These are phyloP conservation scores for Drosophila takahashii DNA, from an alignment of 1,140 invertebrate genomes.

Conservation along the genomic window DNA sequence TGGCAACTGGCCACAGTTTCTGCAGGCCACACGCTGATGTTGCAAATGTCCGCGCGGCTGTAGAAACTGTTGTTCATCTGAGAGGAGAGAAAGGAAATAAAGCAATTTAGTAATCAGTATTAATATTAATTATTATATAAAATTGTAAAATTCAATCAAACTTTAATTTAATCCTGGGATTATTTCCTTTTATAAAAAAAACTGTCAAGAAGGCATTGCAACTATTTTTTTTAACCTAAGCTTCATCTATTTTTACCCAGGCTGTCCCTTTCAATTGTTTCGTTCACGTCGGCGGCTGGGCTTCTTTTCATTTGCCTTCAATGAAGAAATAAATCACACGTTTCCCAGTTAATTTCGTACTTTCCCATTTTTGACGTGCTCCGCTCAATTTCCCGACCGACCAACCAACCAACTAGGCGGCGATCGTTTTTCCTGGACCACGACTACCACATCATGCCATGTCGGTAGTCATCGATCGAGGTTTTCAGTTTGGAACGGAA, in stretches of 20 bases:
- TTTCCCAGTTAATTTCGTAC: conserved; percentile 77
- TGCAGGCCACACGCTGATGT: conserved; percentile 63
- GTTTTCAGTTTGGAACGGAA: conserved; percentile 15
- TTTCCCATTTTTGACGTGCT: conserved; percentile 78
- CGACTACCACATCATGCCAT: conserved; percentile 53
- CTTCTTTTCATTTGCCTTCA: conserved; percentile 54
- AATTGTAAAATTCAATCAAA: no score
- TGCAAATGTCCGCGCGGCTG: conserved; percentile 75
- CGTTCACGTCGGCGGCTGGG: conserved; percentile 12
- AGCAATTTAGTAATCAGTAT: not conserved
- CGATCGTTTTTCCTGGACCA: conserved; percentile 68
- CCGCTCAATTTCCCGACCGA: conserved; percentile 48
- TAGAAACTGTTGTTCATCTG: conserved; percentile 55
- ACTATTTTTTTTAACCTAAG: not conserved
- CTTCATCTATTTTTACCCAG: conserved; percentile 2
- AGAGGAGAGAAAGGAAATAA: not conserved
- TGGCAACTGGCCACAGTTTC: conserved; percentile 53
- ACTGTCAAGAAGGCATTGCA: not conserved
- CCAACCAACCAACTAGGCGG: not conserved
- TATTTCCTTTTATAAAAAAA: no score
- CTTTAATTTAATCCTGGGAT: no score
- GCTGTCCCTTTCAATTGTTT: conserved; percentile 67
- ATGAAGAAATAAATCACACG: conserved; percentile 82
- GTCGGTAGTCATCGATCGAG: conserved; percentile 48
- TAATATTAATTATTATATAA: no score